Evolutionary conservation across 2,797 vertebrate genomes (phyloP).

Genomic region (Sebastes matsubarae): DNA sequence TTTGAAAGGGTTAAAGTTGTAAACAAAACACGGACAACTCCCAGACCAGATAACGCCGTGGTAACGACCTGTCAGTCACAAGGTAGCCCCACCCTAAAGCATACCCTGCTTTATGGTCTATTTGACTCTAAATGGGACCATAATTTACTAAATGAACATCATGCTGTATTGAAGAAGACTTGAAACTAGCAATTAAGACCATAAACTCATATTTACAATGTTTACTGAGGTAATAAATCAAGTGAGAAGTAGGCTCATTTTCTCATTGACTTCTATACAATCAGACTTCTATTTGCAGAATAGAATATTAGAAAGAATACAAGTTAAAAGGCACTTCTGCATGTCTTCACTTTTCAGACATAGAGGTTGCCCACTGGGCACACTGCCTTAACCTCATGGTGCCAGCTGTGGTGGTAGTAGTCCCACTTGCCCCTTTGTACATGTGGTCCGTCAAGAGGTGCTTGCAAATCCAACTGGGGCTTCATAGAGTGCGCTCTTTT

Average conservation of each 20-base stretch:
- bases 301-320: fast-evolving
- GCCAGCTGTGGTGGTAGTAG: background rate
- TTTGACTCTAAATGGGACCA: no score
- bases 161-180: no score
- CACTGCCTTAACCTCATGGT: background rate
- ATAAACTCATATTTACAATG: no score
- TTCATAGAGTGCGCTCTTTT: background rate
- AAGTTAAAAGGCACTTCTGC: background rate
- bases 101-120: no score
- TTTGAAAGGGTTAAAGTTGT: no score
- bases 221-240: no score
- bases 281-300: no score
- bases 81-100: no score
- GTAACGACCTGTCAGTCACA: no score
- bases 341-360: background rate
- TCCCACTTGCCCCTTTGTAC: background rate
- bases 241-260: no score
- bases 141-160: fast-evolving
- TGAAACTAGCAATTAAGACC: fast-evolving
- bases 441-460: background rate
- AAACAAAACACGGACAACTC: no score
- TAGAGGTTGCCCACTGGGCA: background rate
- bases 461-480: background rate
- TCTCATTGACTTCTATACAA: no score
- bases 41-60: fast-evolving